Percentiles rank a stretch among this genome's conserved stretches.
These are phyloP conservation scores for Taxidea taxus DNA, from an alignment of 2,113 vertebrate genomes.

Conservation along the genomic window DNA sequence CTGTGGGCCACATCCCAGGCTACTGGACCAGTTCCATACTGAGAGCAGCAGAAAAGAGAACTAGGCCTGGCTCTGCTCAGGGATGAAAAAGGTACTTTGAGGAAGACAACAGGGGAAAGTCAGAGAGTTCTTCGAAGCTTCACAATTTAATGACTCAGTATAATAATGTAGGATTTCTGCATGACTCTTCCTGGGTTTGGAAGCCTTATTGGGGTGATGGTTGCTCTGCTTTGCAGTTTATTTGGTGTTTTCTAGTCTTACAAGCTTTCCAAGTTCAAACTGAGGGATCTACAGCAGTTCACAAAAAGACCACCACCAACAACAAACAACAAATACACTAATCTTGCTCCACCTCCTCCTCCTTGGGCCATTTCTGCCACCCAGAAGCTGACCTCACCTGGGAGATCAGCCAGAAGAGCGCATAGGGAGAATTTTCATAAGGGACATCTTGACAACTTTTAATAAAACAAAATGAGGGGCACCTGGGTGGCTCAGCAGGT, in stretches of 20 bases:
- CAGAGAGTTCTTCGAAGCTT: neutral
- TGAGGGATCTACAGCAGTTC: neutral
- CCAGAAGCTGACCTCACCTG: neutral
- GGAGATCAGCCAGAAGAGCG: neutral
- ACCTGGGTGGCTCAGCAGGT: neutral
- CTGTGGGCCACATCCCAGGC: neutral
- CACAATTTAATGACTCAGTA: neutral
- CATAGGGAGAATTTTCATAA: neutral
- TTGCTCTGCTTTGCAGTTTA: neutral
- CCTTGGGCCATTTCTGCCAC: neutral
- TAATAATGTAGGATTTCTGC: neutral
- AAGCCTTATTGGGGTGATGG: neutral
- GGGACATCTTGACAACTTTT: neutral
- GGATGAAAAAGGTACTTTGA: neutral
- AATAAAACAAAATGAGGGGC: neutral
- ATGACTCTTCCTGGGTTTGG: neutral
- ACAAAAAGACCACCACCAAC: too few relatives aligned
- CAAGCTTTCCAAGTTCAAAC: neutral
- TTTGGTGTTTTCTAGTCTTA: neutral
- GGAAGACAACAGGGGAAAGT: neutral
- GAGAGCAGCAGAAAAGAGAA: neutral
- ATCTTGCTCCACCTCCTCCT: neutral
- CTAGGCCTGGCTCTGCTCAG: neutral
- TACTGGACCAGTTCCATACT: neutral
- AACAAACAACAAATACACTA: neutral